Conservation (phyloP, 1,140 invertebrate genomes). For the Zaprionus gabonicus region DNA sequence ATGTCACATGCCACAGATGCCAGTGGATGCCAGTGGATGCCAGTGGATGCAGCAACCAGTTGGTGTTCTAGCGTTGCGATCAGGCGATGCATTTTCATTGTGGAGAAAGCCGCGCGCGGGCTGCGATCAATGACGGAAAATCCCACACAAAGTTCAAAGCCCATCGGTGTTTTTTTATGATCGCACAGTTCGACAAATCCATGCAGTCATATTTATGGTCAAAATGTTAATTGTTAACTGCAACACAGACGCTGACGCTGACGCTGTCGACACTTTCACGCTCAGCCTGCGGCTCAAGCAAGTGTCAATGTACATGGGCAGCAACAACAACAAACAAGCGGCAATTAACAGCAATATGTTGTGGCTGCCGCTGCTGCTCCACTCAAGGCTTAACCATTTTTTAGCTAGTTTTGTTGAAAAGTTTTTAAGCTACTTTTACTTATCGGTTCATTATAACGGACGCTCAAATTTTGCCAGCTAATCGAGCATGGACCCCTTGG, state of each 20-base stretch:
- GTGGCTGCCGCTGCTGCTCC: slow-evolving; percentile 39
- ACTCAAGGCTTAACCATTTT: slow-evolving; percentile 45
- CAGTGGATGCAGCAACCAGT: slow-evolving; percentile 37
- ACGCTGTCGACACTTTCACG: slow-evolving; percentile 71
- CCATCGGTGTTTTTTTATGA: slow-evolving; percentile 30
- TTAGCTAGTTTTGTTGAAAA: slow-evolving; percentile 63
- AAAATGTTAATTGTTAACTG: slow-evolving; percentile 68
- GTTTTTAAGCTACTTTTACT: slow-evolving; percentile 79
- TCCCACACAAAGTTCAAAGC: slow-evolving; percentile 60
- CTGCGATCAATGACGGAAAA: slow-evolving; percentile 25
- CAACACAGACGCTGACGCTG: slow-evolving; percentile 27
- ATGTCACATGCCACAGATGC: slow-evolving; percentile 10
- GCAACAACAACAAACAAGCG: slow-evolving; percentile 54
- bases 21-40: background rate
- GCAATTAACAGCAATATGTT: slow-evolving; percentile 67
- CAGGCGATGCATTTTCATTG: slow-evolving; percentile 24
- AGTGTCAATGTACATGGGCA: slow-evolving; percentile 70
- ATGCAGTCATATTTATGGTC: slow-evolving; percentile 59
- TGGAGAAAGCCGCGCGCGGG: slow-evolving; percentile 55
- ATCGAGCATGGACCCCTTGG: slow-evolving; percentile 75
- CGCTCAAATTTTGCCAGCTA: slow-evolving; percentile 64
- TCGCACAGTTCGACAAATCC: slow-evolving; percentile 52
- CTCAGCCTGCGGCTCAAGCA: slow-evolving; percentile 36
- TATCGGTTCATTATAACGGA: slow-evolving; percentile 78
- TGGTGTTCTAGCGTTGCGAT: slow-evolving; percentile 42